Evolutionary conservation across 2,888 invertebrate genomes (phyloP), one percentile per base, ranked within the genome.

Genomic region (Vanessa cardui): DNA sequence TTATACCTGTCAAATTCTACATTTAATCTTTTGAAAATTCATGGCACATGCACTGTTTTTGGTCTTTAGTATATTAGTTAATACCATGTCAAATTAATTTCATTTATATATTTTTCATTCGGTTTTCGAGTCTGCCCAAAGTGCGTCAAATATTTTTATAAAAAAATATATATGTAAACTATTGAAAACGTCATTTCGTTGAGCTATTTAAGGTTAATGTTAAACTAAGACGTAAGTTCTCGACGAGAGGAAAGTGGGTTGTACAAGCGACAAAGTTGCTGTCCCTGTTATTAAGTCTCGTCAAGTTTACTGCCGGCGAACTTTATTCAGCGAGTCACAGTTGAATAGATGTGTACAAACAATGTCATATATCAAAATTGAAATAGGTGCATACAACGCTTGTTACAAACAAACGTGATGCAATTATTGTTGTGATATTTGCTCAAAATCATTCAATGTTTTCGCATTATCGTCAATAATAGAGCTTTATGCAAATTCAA

Each of bases 271-370:
- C 66, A 63, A 70, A 75, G 69, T 73, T 74, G 68, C 69, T 59
- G 64, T 60, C 65, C 58, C 65, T 66, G 70, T 73, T 72, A 73
- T 73, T 70, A 71, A 73, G 72, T 73, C 73, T 62, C 62, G 66
- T 72, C 67, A 71, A 75, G 73, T 76, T 75, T 74, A 74, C 70
- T 73, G 72, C 69, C 45, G 54, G 52, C 21, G 66, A 58, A 66
- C 62, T 62, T 54, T 50, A 54, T 46, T 58, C 56, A 16, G 46
- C 46, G 49, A 44, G 45, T n/a, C 33, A 49, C 49, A 61, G 47
- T 47, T 18, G 49, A 61, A 61, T 49, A 33, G 31, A 49, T 59
- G 45, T 44, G 16, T 59, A 46, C 31, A 54, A 31, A 54, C 31
- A 54, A 31, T 31, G 16, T 16, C 21, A 12, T 20, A 49, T 50